phyloP scores from a whole-genome alignment of 2,888 invertebrate species.

The Catocala sponsa region DNA sequence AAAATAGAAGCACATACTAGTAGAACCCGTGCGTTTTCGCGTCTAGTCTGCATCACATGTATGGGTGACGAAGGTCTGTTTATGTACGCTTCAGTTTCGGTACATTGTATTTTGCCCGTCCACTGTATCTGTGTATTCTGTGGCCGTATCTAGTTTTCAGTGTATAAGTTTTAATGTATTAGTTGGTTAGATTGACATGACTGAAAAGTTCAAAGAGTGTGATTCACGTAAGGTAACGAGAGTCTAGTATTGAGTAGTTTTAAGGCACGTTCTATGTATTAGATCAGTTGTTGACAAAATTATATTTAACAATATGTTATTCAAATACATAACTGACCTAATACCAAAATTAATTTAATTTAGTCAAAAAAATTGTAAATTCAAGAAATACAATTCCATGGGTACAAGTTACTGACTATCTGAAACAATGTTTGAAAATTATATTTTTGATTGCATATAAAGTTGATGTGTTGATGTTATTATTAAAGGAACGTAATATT shows the following conservation, averaged over 20 bases:
- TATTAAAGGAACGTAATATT: conserved; percentile 54
- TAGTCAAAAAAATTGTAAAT: conserved; percentile 17
- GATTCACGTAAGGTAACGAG: conserved; percentile 55
- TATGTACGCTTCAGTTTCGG: too few species aligned
- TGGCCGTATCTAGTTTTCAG: conserved; percentile 13
- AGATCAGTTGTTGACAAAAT: conserved; percentile 38
- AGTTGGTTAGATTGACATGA: conserved; percentile 58
- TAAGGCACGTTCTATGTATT: conserved; percentile 52
- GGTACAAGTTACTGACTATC: conserved; percentile 51
- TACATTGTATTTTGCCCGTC: too few species aligned
- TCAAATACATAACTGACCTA: conserved; percentile 28
- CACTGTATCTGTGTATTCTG: too few species aligned
- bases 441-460: conserved; percentile 57
- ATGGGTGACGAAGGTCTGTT: too few species aligned
- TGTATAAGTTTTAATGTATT: conserved; percentile 44
- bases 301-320: conserved; percentile 24
- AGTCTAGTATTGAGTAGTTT: conserved; percentile 57
- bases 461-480: conserved; percentile 52
- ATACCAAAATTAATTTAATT: conserved; percentile 26
- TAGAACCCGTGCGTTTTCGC: too few species aligned
- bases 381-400: conserved; percentile 38
- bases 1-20: too few species aligned
- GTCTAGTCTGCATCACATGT: too few species aligned
- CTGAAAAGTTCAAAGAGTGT: conserved; percentile 76
- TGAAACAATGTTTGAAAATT: conserved; percentile 36